Conservation (phyloP, 2,113 vertebrate species). For the Larimichthys polyactis region DNA sequence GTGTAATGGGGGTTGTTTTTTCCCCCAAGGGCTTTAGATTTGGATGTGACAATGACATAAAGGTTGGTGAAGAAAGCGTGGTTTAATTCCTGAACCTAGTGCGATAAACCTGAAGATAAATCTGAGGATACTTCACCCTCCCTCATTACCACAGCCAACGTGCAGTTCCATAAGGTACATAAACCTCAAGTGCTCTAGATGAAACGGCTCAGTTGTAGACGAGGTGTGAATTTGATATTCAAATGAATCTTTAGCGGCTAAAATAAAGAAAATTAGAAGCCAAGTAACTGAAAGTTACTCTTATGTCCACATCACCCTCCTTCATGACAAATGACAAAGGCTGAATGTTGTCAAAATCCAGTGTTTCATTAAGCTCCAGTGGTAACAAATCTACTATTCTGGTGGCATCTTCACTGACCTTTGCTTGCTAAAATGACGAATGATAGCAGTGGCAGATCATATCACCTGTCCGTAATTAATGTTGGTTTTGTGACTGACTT, state of each 20-base stretch:
- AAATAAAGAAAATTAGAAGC: not conserved
- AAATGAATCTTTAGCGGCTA: not conserved
- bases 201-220: not conserved
- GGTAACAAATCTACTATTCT: too few species aligned
- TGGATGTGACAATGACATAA: not conserved
- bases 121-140: not conserved
- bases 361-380: too few species aligned
- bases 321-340: too few species aligned
- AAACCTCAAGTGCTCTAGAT: not conserved
- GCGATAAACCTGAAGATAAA: not conserved
- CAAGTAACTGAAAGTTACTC: too few species aligned
- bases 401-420: too few species aligned
- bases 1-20: not conserved
- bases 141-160: not conserved
- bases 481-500: too few species aligned
- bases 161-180: not conserved
- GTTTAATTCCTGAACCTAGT: not conserved
- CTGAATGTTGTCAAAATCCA: too few species aligned
- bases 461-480: too few species aligned
- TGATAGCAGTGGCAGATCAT: too few species aligned
- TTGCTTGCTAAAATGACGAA: too few species aligned
- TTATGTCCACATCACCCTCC: too few species aligned
- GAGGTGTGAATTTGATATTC: not conserved
- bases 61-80: not conserved
- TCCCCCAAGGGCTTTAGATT: not conserved